Evolutionary conservation across 2,113 vertebrate species (phyloP).

Genomic region (pig (Sus scrofa)): DNA sequence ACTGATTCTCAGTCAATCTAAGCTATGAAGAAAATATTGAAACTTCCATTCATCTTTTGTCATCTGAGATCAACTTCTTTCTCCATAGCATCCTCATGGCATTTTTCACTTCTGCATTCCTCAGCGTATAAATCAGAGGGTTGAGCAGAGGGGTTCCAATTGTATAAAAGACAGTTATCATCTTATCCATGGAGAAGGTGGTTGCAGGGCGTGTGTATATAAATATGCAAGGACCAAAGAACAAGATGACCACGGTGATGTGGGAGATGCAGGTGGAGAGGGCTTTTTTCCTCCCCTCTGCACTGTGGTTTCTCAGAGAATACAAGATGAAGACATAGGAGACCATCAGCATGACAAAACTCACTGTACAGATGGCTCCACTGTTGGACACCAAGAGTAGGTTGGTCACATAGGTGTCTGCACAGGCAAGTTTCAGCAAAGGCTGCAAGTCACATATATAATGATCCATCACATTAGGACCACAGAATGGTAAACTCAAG

Average conservation of each 20-base stretch:
- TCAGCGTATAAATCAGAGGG: slow-evolving; percentile 50
- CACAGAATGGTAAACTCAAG: slow-evolving; percentile 65
- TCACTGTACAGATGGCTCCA: not conserved
- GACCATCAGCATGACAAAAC: not conserved
- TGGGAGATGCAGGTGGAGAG: slow-evolving; percentile 38
- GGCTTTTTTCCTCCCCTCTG: slow-evolving; percentile 22
- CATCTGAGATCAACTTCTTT: not conserved
- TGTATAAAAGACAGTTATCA: slow-evolving; percentile 63
- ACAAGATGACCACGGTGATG: slow-evolving; percentile 4
- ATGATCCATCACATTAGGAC: slow-evolving; percentile 74
- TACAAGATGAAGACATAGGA: not conserved
- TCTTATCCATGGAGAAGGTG: slow-evolving; percentile 25
- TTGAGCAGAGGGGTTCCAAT: slow-evolving; percentile 53
- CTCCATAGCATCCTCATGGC: not conserved
- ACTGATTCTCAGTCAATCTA: not conserved
- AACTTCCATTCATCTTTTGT: not conserved
- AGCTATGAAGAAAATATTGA: not conserved
- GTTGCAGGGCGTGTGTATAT: slow-evolving; percentile 10
- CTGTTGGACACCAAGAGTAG: not conserved
- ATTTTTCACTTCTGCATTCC: slow-evolving; percentile 46
- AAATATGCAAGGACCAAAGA: slow-evolving; percentile 54
- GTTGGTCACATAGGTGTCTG: not conserved
- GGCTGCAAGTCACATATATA: slow-evolving; percentile 73
- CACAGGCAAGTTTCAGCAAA: slow-evolving; percentile 52
- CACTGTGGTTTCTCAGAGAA: slow-evolving; percentile 26